These are phyloP conservation scores for Meandrina meandrites DNA, from an alignment of 92 coral and sea anemone species.

Conservation along the genomic window DNA sequence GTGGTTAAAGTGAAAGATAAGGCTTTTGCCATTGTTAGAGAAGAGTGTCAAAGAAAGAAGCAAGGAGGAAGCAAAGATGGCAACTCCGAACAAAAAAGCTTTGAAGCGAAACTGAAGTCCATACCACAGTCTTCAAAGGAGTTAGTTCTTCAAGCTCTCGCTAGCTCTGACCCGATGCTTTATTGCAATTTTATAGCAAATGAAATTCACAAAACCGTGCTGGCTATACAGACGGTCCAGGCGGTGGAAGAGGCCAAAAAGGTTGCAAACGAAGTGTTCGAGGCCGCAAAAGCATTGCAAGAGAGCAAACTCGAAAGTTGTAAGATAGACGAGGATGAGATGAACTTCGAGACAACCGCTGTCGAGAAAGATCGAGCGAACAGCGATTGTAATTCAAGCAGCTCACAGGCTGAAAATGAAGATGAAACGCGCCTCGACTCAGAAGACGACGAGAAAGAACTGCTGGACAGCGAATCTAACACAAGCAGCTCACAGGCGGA, in stretches of 20 bases:
- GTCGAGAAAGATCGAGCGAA: neutral
- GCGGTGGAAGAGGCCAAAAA: neutral
- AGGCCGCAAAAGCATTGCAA: constrained; percentile 5
- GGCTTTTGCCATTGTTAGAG: neutral
- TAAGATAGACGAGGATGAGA: neutral
- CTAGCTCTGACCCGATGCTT: neutral
- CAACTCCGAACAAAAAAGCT: neutral
- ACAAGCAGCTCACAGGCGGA: neutral
- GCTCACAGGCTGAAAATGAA: neutral
- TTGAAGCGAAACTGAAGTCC: neutral
- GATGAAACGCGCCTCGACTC: neutral
- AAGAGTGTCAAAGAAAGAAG: neutral
- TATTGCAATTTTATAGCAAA: neutral
- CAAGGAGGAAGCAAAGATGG: neutral
- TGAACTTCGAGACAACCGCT: neutral
- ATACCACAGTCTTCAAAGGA: neutral
- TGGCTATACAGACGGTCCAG: neutral
- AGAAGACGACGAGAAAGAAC: neutral
- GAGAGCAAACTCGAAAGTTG: neutral
- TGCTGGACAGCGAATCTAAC: neutral
- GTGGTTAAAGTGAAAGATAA: neutral
- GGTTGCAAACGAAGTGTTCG: neutral
- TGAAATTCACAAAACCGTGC: neutral
- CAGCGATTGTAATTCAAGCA: neutral
- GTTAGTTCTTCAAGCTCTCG: neutral